A percentile compares a stretch with the other conserved stretches of the same genome.
Conservation (phyloP, 2,113 vertebrate species). For the Sylvietta virens region DNA sequence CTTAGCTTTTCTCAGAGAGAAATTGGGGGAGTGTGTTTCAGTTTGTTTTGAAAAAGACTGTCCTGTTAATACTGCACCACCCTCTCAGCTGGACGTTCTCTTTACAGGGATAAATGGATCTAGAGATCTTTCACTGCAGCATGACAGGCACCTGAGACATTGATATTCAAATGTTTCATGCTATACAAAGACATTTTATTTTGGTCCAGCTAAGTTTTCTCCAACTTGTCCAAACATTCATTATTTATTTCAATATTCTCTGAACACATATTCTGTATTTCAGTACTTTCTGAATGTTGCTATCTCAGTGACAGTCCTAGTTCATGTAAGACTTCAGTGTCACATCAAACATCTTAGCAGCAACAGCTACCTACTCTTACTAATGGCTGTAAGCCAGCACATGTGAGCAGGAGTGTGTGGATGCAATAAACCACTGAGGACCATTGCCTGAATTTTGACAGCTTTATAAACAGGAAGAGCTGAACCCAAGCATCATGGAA, state of each 20-base stretch:
- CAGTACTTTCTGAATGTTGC: neutral
- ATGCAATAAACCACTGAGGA: neutral
- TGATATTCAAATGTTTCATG: neutral
- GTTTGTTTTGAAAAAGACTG: neutral
- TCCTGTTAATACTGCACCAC: neutral
- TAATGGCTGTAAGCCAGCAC: neutral
- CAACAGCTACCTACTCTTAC: neutral
- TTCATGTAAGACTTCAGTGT: neutral
- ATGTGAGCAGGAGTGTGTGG: neutral
- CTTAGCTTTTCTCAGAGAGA: neutral
- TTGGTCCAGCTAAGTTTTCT: neutral
- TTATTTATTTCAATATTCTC: neutral
- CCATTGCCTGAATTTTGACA: neutral
- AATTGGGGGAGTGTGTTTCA: fast-evolving
- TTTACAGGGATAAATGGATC: neutral
- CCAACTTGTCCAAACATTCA: neutral
- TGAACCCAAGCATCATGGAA: neutral
- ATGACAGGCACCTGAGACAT: neutral
- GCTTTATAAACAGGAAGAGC: neutral
- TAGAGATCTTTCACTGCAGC: neutral
- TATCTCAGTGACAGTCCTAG: neutral
- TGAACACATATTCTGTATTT: neutral
- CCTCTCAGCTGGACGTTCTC: neutral
- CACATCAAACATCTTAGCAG: neutral
- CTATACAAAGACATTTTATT: neutral